phyloP scores from a whole-genome alignment of 2,797 vertebrate genomes.

The Crocidura indochinensis region DNA sequence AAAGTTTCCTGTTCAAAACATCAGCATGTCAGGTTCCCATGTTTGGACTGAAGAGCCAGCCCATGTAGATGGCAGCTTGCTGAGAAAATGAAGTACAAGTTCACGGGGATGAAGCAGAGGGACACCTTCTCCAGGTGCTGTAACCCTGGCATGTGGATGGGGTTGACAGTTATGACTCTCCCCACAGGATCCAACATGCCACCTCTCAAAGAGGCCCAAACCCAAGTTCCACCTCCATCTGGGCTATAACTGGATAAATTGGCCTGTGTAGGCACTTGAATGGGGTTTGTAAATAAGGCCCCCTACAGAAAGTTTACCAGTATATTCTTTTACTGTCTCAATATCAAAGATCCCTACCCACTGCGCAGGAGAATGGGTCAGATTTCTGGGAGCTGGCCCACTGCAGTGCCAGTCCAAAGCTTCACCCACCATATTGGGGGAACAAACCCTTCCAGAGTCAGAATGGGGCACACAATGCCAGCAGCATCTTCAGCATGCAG shows the following conservation, averaged over 20 bases:
- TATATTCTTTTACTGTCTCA: neutral
- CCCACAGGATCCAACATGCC: neutral
- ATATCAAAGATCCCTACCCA: neutral
- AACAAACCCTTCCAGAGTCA: too few relatives aligned
- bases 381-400: neutral
- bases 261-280: neutral
- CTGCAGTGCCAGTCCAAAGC: neutral
- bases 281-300: neutral
- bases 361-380: neutral
- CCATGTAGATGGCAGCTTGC: neutral
- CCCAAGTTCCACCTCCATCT: neutral
- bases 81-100: conserved; percentile 25
- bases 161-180: neutral
- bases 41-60: neutral
- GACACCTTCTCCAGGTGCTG: too few relatives aligned
- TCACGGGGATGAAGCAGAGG: neutral
- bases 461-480: too few relatives aligned
- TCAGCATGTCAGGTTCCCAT: neutral
- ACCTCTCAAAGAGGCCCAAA: neutral
- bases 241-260: neutral
- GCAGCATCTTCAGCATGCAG: neutral
- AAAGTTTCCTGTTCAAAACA: conserved; percentile 1
- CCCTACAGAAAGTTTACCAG: neutral
- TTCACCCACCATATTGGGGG: too few relatives aligned
- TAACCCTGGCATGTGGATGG: neutral